A percentile compares a stretch with the other conserved stretches of the same genome.
Conservation (phyloP, 2,797 vertebrate species). For the Enteromius thamalakanensis region DNA sequence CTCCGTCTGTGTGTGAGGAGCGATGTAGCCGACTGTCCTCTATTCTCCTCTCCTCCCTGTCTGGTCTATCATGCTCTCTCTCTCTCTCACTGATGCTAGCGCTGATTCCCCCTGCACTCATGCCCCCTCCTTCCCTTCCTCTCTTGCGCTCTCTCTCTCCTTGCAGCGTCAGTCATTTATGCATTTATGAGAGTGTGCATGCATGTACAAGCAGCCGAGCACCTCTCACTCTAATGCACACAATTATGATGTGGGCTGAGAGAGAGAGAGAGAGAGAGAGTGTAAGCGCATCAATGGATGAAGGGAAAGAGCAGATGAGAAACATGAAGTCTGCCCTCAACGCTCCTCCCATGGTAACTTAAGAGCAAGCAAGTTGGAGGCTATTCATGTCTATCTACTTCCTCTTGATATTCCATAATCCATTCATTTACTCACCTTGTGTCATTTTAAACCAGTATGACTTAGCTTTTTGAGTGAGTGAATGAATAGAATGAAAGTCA, state of each 20-base stretch:
- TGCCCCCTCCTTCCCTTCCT: slow-evolving; percentile 38
- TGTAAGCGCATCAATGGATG: slow-evolving; percentile 29
- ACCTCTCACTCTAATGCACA: slow-evolving; percentile 56
- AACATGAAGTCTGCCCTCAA: slow-evolving; percentile 19
- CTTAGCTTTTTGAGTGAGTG: neutral
- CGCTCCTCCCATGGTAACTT: slow-evolving; percentile 40
- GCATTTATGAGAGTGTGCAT: slow-evolving; percentile 66
- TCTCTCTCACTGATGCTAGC: slow-evolving; percentile 47
- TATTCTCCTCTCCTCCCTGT: slow-evolving; percentile 59
- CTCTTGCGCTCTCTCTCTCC: slow-evolving; percentile 25
- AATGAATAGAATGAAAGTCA: neutral
- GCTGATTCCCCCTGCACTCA: slow-evolving; percentile 56
- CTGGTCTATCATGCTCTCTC: slow-evolving; percentile 41
- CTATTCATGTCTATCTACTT: slow-evolving; percentile 41
- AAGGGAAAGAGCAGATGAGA: slow-evolving; percentile 19
- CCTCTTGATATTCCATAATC: slow-evolving; percentile 42
- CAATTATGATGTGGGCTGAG: slow-evolving; percentile 51
- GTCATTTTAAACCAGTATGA: neutral
- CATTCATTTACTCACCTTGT: neutral
- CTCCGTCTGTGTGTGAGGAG: slow-evolving; percentile 70
- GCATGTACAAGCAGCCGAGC: slow-evolving; percentile 50
- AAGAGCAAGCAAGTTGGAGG: slow-evolving; percentile 56
- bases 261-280: slow-evolving; percentile 5
- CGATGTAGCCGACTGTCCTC: slow-evolving; percentile 59
- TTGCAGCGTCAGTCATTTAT: slow-evolving; percentile 74